Conservation (phyloP, 1,140 invertebrate species). For the Arctopsyche grandis region DNA sequence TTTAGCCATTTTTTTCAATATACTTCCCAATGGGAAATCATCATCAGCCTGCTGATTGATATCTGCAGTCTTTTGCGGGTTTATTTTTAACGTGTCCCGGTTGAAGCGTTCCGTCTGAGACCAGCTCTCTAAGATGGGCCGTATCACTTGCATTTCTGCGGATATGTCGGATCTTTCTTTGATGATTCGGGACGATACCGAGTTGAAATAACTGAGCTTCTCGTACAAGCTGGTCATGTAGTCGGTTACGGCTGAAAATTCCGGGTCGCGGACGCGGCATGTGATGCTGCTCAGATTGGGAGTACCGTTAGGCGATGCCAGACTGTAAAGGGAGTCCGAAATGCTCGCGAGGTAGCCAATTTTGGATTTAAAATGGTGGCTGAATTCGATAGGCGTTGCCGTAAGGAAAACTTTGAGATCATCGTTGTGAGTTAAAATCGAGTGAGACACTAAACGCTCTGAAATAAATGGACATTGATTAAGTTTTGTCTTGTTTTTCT, state of each 20-base stretch:
- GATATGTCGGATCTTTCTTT: conserved; percentile 73
- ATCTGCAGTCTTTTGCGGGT: background rate
- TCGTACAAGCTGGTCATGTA: conserved; percentile 74
- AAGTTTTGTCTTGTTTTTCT: background rate
- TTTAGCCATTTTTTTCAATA: conserved; percentile 64
- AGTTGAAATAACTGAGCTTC: conserved; percentile 73
- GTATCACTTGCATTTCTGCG: conserved; percentile 66
- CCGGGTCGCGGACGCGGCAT: conserved; percentile 62
- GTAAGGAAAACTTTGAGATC: conserved; percentile 77
- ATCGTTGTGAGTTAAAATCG: conserved; percentile 77
- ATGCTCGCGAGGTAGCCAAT: conserved; percentile 69
- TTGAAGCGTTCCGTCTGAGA: conserved; percentile 50
- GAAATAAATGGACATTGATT: conserved; percentile 34
- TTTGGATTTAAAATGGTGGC: conserved; percentile 71
- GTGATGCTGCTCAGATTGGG: background rate
- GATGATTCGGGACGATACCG: conserved; percentile 74
- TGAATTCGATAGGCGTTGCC: conserved; percentile 72
- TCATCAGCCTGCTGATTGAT: conserved; percentile 65
- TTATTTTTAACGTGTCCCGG: conserved; percentile 44
- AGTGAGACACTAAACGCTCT: conserved; percentile 66
- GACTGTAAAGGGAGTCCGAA: conserved; percentile 71
- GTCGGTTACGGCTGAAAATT: conserved; percentile 73
- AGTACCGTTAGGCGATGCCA: conserved; percentile 57
- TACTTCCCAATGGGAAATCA: conserved; percentile 66
- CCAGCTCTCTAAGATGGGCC: conserved; percentile 65